Base-by-base conservation (phyloP, 1,140 invertebrate genomes). In the Cydia splendana region DNA sequence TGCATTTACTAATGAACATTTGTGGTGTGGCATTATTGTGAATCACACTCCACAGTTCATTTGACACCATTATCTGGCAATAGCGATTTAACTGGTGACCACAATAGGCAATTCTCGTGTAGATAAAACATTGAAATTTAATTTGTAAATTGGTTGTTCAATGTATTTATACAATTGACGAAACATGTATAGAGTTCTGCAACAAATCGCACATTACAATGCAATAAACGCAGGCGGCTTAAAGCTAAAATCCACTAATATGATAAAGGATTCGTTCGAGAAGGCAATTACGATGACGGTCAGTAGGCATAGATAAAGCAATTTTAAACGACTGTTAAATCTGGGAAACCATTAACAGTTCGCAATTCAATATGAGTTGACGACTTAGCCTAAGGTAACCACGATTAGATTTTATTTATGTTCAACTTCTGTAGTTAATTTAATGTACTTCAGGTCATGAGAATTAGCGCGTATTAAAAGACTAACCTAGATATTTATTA, bases 191-290 rank as follows among this genome's bases (percentile, higher is more conserved):
- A 71, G 45, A 75, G 38, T 81, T 78, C 75, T 80, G 77, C 79
- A 78, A 79, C 77, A 79, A 80, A 82, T 75, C 74, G 76, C 76
- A 81, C 83, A 85, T 84, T 79, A 81, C 80, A 82, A 83, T 82
- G 79, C 82, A 77, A 83, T 84, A 81, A 82, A 82, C 84, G 77
- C 77, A 77, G 75, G 78, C 30, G 38, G 42, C 83, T 84, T 65
- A 76, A 45, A 83, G 80, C 81, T 69, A 82, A 82, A 86, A 85
- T 85, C 81, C 79, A 84, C 80, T 85, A 83, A 88, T 85, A 83
- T 84, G 85, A 89, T 89, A 89, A 88, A 84, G 85, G 84, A 90
- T 90, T 90, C 81, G 88, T 88, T 88, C 85, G 77, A 86, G 82
- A 80, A 82, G 80, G 77, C 86, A 87, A 87, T 87, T 87, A 87